Conservation (phyloP, 53 echinoderm and acorn worm genomes). For the Apostichopus leukothele region DNA sequence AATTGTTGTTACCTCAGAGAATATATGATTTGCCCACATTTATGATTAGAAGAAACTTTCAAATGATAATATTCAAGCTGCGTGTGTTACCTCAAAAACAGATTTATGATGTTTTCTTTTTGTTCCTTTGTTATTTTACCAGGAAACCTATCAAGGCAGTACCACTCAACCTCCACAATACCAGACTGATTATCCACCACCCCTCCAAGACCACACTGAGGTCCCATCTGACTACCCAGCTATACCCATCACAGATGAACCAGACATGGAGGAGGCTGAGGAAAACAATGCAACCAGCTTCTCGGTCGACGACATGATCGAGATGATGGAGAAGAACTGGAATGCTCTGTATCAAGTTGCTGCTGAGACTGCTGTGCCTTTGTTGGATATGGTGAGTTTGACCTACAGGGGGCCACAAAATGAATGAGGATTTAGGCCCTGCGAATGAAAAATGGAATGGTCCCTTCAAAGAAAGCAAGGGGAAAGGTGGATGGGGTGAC, state of each 20-base stretch:
- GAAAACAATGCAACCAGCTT: neutral
- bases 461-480: too few species aligned
- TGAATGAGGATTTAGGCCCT: too few species aligned
- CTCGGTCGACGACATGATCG: neutral
- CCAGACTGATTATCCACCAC: constrained; percentile 21
- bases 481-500: too few species aligned
- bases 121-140: too few species aligned
- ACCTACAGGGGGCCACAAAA: too few species aligned
- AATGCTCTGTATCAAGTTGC: neutral
- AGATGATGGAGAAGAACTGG: constrained; percentile 1
- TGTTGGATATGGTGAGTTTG: constrained; percentile 23
- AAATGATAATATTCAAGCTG: too few species aligned
- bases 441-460: too few species aligned
- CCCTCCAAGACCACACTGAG: neutral
- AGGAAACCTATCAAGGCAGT: constrained; percentile 4
- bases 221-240: neutral
- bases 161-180: constrained; percentile 4
- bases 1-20: too few species aligned
- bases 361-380: neutral
- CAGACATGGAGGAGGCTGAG: neutral
- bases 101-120: too few species aligned
- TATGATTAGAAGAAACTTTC: too few species aligned
- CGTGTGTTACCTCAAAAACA: too few species aligned
- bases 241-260: neutral
- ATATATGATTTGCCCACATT: too few species aligned